Base-by-base conservation (phyloP, 2,113 vertebrate species). In the Hippopotamus amphibius region DNA sequence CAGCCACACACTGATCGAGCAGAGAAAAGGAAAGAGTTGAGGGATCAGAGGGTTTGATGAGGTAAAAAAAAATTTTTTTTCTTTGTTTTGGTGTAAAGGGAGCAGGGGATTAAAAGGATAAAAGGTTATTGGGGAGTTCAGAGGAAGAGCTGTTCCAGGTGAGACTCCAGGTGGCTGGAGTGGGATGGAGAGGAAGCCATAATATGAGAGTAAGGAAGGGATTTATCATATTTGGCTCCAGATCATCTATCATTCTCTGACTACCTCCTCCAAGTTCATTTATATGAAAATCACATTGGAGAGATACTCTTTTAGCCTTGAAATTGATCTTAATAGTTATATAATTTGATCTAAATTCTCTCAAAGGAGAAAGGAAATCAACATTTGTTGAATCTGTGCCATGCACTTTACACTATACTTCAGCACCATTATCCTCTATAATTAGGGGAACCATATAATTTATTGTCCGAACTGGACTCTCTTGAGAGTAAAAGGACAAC, bases 331-430 rank as follows among this genome's bases (percentile, higher is more conserved):
- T 77, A n/a, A 61, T 59, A 6, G 21, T 80, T 83, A 30, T 2
- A 10, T 41, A 84, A 61, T 89, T 82, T 41, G 57, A 88, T 65
- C 46, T 76, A 50, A 92, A 93, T 72, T 80, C 33, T 96, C 50
- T 74, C 72, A 28, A 30, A 72, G 81, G 81, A 65, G 53, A 65
- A 61, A 80, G 59, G 88, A 90, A 74, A 65, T 66, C 12, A 24
- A 5, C 48, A 14, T 69, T 59, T 10, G 21, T 43, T 37, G n/a
- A 59, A 26, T 17, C 59, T 85, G 65, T 46, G 30, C 48, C 72
- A 2, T 8, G 7, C 12, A 43, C 80, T 46, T 85, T n/a, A 30
- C 22, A 24, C 92, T 33, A 30, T 85, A 0, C 80, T 65, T 43
- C 14, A 53, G 61, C 1, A 2, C 14, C 15, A 12, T 3, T 15